Evolutionary conservation across 2,888 invertebrate species (phyloP).

Genomic region (Adelphocoris suturalis): DNA sequence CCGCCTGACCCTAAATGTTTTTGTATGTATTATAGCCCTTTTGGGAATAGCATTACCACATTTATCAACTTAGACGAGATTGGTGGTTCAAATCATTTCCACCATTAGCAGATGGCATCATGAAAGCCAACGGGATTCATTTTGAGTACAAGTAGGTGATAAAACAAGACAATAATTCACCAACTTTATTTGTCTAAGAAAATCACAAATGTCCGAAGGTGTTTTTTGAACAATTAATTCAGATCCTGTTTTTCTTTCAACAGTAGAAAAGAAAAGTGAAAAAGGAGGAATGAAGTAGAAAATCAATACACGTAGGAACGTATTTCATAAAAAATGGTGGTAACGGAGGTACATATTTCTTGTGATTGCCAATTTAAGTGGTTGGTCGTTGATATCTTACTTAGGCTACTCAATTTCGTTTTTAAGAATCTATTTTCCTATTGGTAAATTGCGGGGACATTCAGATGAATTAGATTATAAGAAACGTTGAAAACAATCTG

Average conservation of each 20-base stretch:
- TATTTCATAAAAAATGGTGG: neutral
- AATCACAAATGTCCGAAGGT: constrained; percentile 56
- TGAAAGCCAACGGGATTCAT: neutral
- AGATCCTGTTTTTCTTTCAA: constrained; percentile 31
- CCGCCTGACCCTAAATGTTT: too few relatives aligned
- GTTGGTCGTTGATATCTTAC: constrained; percentile 67
- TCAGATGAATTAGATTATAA: neutral
- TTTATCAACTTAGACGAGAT: too few relatives aligned
- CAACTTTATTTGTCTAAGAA: constrained; percentile 63
- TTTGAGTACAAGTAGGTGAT: neutral
- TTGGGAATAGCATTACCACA: too few relatives aligned
- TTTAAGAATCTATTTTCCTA: neutral
- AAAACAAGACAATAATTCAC: constrained; percentile 22
- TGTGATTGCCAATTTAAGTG: constrained; percentile 59
- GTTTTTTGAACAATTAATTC: constrained; percentile 34
- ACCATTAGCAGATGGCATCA: too few relatives aligned
- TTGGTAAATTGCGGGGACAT: neutral
- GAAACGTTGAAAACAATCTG: neutral
- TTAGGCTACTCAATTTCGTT: constrained; percentile 48
- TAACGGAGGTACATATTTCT: constrained; percentile 14
- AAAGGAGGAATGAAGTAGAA: constrained; percentile 31
- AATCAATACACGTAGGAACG: neutral
- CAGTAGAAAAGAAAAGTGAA: constrained; percentile 30
- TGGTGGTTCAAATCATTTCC: too few relatives aligned
- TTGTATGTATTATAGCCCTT: too few relatives aligned